Percentiles rank a stretch among this genome's conserved stretches.
phyloP scores from a whole-genome alignment of 2,888 invertebrate species.

The Nymphalis polychloros region DNA sequence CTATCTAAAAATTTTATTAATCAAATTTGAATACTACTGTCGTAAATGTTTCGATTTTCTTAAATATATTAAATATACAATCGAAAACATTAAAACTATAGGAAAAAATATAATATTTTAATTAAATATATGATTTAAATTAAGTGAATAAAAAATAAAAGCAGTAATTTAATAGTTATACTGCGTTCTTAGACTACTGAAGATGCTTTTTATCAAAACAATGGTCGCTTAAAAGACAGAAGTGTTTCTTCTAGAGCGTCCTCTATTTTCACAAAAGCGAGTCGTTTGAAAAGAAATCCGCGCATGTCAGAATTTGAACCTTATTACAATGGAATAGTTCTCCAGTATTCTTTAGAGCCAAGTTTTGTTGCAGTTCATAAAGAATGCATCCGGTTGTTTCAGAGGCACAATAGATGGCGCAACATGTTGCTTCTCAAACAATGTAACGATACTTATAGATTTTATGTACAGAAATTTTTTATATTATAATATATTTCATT shows the following conservation, averaged over 20 bases:
- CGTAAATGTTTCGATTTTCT: too few relatives aligned
- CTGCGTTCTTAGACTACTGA: constrained; percentile 1
- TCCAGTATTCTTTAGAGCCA: neutral
- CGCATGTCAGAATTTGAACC: neutral
- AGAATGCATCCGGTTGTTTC: constrained; percentile 21
- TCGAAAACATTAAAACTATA: too few relatives aligned
- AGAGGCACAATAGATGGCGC: constrained; percentile 44
- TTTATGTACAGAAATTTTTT: neutral
- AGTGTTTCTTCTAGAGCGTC: neutral
- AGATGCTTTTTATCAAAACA: constrained; percentile 6
- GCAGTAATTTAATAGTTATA: constrained; percentile 1
- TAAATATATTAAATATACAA: too few relatives aligned
- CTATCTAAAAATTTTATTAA: too few relatives aligned
- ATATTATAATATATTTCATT: too few relatives aligned
- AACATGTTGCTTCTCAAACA: constrained; percentile 37
- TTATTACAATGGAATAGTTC: neutral
- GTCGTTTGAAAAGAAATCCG: constrained; percentile 4
- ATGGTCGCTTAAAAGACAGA: neutral
- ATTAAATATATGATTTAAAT: too few relatives aligned
- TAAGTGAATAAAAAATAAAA: neutral
- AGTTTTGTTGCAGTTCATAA: constrained; percentile 10
- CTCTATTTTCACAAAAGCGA: constrained; percentile 10
- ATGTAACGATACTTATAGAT: constrained; percentile 4
- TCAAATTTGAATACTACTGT: too few relatives aligned
- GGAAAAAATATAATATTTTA: too few relatives aligned